phyloP scores from a whole-genome alignment of 2,797 vertebrate species.

The Tadarida brasiliensis region DNA sequence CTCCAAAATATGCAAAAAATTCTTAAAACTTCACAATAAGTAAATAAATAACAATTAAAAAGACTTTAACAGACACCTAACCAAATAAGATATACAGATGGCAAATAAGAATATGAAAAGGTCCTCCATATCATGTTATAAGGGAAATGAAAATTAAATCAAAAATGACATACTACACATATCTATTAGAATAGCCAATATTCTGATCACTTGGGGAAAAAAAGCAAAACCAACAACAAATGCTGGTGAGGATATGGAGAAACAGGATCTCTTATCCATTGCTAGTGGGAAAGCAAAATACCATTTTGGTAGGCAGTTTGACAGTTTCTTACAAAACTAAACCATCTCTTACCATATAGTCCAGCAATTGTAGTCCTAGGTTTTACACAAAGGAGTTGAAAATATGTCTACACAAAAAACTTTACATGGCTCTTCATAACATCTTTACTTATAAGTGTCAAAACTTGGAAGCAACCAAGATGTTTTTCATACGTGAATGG shows the following conservation, averaged over 20 bases:
- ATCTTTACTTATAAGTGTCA: neutral
- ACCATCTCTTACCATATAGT: neutral
- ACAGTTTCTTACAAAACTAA: neutral
- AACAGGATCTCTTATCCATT: neutral
- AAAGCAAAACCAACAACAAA: neutral
- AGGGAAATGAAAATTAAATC: neutral
- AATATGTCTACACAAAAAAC: neutral
- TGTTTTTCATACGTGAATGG: no score
- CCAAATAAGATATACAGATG: no score
- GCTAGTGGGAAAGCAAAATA: neutral
- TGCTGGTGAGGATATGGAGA: neutral
- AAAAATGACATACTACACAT: neutral
- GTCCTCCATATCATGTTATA: neutral
- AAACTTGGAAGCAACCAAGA: no score
- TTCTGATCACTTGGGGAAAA: neutral
- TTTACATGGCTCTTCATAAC: neutral
- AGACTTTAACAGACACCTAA: no score
- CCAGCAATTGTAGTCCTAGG: neutral
- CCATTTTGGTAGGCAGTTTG: neutral
- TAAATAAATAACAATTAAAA: no score
- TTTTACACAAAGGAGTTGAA: neutral
- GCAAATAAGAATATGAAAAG: neutral
- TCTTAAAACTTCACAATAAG: no score
- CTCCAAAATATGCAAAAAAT: no score
- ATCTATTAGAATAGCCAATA: neutral